Conservation (phyloP, 1,140 invertebrate genomes). For the Teleopsis dalmanni region DNA sequence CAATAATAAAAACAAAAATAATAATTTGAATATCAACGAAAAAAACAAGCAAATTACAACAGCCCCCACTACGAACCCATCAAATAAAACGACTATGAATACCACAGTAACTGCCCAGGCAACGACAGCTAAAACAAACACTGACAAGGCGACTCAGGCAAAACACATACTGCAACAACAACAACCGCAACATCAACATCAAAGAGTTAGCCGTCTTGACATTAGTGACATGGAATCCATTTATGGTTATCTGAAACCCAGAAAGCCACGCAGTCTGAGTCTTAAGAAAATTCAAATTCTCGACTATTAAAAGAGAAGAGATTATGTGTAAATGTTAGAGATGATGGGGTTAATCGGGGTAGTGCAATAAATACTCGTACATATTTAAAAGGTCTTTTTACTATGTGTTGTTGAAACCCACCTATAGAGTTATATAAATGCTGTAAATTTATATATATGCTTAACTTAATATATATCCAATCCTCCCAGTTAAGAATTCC, state of each 20-base stretch:
- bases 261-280: slow-evolving; percentile 40
- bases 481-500: too few relatives aligned
- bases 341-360: too few relatives aligned
- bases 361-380: too few relatives aligned
- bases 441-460: too few relatives aligned
- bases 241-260: slow-evolving; percentile 43
- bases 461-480: too few relatives aligned
- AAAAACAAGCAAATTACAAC: slow-evolving; percentile 10
- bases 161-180: background rate
- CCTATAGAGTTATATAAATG: too few relatives aligned
- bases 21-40: background rate
- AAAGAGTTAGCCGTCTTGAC: slow-evolving; percentile 33
- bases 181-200: slow-evolving; percentile 15
- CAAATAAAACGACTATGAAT: background rate
- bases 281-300: slow-evolving; percentile 43
- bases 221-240: slow-evolving; percentile 44
- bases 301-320: too few relatives aligned
- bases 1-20: slow-evolving; percentile 11
- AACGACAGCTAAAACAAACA: background rate
- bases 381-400: too few relatives aligned
- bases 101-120: slow-evolving; percentile 10
- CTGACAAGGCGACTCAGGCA: background rate
- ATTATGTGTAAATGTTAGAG: too few relatives aligned
- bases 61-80: slow-evolving; percentile 9
- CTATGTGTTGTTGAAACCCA: too few relatives aligned